Conservation (phyloP, 1,140 invertebrate genomes). For the Adoxophyes honmai region DNA sequence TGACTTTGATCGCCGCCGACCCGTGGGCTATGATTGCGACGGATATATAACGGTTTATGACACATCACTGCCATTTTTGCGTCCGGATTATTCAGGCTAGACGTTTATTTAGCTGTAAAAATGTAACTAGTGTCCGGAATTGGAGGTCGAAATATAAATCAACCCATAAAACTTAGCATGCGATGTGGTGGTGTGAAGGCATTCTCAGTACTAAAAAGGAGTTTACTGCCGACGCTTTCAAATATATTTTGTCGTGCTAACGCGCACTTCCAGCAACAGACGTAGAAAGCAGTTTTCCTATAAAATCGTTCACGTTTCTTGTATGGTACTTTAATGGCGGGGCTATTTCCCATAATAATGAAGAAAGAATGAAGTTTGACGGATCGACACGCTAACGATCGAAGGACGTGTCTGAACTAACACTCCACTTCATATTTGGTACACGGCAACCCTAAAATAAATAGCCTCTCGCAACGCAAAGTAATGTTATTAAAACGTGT, state of each 20-base stretch:
- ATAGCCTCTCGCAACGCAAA: slow-evolving; percentile 67
- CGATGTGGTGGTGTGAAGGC: too few species aligned
- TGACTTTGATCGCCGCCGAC: slow-evolving; percentile 45
- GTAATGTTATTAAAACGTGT: slow-evolving; percentile 77
- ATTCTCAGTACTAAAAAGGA: too few species aligned
- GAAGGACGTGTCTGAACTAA: slow-evolving; percentile 55
- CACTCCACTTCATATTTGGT: slow-evolving; percentile 72
- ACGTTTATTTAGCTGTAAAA: slow-evolving; percentile 1
- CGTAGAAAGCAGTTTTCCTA: too few species aligned
- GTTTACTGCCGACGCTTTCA: too few species aligned
- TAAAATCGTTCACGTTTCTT: not conserved
- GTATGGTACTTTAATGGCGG: slow-evolving; percentile 15
- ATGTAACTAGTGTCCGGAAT: not conserved
- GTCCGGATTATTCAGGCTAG: not conserved
- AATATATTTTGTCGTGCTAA: too few species aligned
- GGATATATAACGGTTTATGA: slow-evolving; percentile 24
- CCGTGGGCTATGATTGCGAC: slow-evolving; percentile 39
- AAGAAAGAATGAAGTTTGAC: slow-evolving; percentile 57
- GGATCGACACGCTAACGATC: slow-evolving; percentile 60
- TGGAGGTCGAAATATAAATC: not conserved
- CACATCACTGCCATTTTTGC: slow-evolving; percentile 16
- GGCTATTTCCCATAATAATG: slow-evolving; percentile 34
- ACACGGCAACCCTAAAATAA: slow-evolving; percentile 64
- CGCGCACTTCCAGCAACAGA: too few species aligned
- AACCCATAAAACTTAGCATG: not conserved